Evolutionary conservation across 2,113 vertebrate species (phyloP), one percentile per base, ranked within the genome.

Genomic region (Zapus hudsonius): DNA sequence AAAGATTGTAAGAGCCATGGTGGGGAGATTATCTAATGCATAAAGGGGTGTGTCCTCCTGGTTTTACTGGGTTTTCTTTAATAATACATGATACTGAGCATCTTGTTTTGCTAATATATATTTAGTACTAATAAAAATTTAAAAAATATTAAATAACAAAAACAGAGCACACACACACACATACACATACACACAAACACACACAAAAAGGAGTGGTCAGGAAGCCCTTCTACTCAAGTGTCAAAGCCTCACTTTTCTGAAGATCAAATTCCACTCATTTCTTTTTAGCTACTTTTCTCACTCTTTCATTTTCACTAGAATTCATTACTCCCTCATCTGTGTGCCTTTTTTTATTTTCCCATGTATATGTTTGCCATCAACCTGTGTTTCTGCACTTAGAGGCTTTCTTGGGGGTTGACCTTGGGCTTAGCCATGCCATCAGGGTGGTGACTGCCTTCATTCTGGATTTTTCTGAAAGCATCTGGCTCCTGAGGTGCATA

Each of bases 141-240:
- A n/a, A n/a, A n/a, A n/a, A n/a, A n/a, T n/a, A n/a, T n/a, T n/a
- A n/a, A n/a, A n/a, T n/a, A n/a, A n/a, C n/a, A n/a, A n/a, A n/a
- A n/a, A n/a, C n/a, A n/a, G n/a, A n/a, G n/a, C n/a, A n/a, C n/a
- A n/a, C n/a, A n/a, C n/a, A n/a, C n/a, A n/a, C n/a, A n/a, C n/a
- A n/a, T n/a, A n/a, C n/a, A n/a, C n/a, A n/a, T n/a, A n/a, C n/a
- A n/a, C 55, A 57, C 17, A 57, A 12, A 57, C 55, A 57, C 10
- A 17, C 55, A 57, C 55, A 57, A 57, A 17, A 57, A 57, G 19
- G 10, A 57, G 55, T 57, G 10, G 10, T 47, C 23, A 25, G 31
- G 33, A 74, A 79, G 25, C 4, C 52, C 31, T 25, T 29, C 3
- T 4, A 0, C 12, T n/a, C 9, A 0, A 40, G 38, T 23, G 31